Evolutionary conservation across 2,888 invertebrate species (phyloP).

Genomic region (Teinopalpus imperialis): DNA sequence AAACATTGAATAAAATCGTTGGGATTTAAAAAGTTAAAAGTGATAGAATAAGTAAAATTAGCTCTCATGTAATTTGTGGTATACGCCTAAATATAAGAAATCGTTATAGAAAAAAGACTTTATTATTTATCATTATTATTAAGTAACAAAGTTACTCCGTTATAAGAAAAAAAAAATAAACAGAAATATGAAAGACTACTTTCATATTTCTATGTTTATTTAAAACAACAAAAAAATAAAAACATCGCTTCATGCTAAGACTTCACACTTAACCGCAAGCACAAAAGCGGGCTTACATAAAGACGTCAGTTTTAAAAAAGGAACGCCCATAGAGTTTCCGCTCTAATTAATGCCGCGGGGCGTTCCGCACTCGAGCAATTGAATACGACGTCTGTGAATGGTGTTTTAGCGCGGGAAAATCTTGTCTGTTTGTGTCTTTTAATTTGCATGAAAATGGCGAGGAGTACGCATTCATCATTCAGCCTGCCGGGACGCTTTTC

Average conservation of each 20-base stretch:
- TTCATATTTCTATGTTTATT: slow-evolving; percentile 5
- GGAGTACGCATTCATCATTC: slow-evolving; percentile 63
- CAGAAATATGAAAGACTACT: no score
- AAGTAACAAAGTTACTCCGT: no score
- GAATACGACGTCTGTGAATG: slow-evolving; percentile 72
- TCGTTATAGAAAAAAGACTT: no score
- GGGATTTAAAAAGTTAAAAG: no score
- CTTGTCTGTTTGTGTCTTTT: slow-evolving; percentile 76
- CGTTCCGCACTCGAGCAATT: slow-evolving; percentile 73
- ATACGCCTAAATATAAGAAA: no score
- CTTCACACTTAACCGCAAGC: slow-evolving; percentile 60
- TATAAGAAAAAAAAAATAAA: no score
- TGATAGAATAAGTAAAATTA: no score
- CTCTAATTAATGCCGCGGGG: slow-evolving; percentile 82
- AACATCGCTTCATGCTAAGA: slow-evolving; percentile 59
- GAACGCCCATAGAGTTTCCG: slow-evolving; percentile 73
- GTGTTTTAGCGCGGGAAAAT: slow-evolving; percentile 70
- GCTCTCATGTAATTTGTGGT: no score
- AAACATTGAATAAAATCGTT: no score
- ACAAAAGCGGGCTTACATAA: slow-evolving; percentile 70
- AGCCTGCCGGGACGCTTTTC: slow-evolving; percentile 55
- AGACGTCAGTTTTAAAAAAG: slow-evolving; percentile 76
- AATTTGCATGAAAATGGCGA: slow-evolving; percentile 79
- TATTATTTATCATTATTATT: no score
- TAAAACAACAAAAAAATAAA: slow-evolving; percentile 27